Base-by-base conservation (phyloP, 2,797 vertebrate species). In the Sciurus carolinensis region DNA sequence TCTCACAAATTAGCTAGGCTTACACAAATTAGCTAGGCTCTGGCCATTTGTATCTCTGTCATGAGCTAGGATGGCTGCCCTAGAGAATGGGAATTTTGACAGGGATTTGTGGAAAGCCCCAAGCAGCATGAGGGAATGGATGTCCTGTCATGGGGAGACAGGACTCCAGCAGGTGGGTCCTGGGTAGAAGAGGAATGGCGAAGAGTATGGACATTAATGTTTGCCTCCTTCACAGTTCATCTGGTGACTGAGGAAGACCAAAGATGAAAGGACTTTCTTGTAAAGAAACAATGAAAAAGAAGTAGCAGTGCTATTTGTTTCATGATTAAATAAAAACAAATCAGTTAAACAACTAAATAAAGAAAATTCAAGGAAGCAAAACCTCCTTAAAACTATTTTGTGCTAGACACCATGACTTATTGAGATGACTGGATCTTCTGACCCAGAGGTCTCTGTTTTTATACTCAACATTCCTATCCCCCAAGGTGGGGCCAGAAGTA, bases 271-370 rank as follows among this genome's bases (percentile, higher is more conserved):
- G 18, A 75, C 12, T 62, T 47, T 44, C 22, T 36, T 18, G 4
- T 72, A 81, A 62, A 50, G 14, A 39, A 75, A 64, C 22, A 66
- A 72, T 7, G 28, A 86, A 92, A 90, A 79, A 66, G 7, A 82
- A 84, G 39, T 28, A 91, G 7, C 4, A 64, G 54, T 50, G 6
- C 9, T 47, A 18, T 71, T 71, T 85, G 36, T 80, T 91, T 87
- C 76, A 4, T 59, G 94, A 87, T 79, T 42, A 47, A 81, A 90
- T 59, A 84, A 86, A 82, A 93, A 77, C 33, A 76, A 94, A 93
- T 64, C 81, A 87, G 59, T 84, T 84, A 50, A 22, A 86, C 93
- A 80, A 75, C 15, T 42, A 79, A 59, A 33, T 50, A 75, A 75
- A 75, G 7, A 83, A 44, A 87, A 67, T 76, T 75, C 3, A 33